Conservation (phyloP, 2,113 vertebrate genomes). For the Taxidea taxus region DNA sequence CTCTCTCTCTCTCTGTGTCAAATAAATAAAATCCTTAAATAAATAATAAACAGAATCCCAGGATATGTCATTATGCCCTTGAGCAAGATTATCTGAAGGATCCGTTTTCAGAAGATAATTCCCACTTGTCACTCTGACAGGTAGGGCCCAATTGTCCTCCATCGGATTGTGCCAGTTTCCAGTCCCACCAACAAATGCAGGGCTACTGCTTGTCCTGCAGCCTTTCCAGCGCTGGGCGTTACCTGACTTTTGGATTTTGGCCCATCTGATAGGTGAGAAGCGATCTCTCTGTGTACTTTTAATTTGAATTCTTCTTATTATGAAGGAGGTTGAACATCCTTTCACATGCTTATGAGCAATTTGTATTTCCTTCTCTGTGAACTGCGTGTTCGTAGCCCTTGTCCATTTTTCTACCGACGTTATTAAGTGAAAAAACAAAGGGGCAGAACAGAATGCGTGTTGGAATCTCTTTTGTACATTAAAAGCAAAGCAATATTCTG, state of each 20-base stretch:
- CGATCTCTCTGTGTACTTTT: background rate
- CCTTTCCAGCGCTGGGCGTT: background rate
- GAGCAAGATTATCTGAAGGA: background rate
- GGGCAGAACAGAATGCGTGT: background rate
- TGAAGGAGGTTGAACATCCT: background rate
- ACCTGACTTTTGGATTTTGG: background rate
- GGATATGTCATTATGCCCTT: background rate
- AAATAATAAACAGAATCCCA: too few species aligned
- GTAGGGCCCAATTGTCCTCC: background rate
- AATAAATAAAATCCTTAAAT: too few species aligned
- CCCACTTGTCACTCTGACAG: background rate
- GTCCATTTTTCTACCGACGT: background rate
- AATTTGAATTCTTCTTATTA: background rate
- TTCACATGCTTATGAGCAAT: background rate
- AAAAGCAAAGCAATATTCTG: background rate
- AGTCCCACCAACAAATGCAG: background rate
- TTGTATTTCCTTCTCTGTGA: background rate
- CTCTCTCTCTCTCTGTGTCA: too few species aligned
- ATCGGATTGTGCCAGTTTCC: rapidly evolving
- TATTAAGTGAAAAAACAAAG: background rate
- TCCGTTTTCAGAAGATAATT: background rate
- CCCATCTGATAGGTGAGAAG: slow-evolving; percentile 34
- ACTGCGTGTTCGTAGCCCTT: background rate
- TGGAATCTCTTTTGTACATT: background rate
- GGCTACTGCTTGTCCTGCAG: background rate